Base-by-base conservation (phyloP, 1,140 invertebrate species). In the Bactericera cockerelli region DNA sequence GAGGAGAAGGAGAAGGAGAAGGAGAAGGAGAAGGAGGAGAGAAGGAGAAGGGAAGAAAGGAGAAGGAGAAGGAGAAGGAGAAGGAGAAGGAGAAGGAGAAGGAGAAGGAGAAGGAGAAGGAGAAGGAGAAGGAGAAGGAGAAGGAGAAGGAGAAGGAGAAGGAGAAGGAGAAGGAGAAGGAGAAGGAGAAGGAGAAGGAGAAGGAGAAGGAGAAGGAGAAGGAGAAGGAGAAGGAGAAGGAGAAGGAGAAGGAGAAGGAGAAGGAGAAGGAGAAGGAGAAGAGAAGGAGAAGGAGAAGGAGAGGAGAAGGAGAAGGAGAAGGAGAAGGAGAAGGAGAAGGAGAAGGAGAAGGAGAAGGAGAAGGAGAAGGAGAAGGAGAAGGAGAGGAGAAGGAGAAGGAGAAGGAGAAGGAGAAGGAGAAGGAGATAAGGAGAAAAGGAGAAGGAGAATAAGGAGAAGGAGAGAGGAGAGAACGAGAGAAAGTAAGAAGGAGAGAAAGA, bases 341-440 rank as follows among this genome's bases (percentile, higher is more conserved):
- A 10, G 19, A 19, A 2, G 21, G 19, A 10, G 19, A 19, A 10
- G 42, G 3, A 8, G 42, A 49, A 49, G 42, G 24, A 49, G 42
- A 49, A 49, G 42, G 24, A 49, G 42, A 25, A 10, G 33, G 55
- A 56, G 55, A 28, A 26, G 55, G 33, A 28, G 33, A 28, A 56
- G 55, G 19, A 28, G 19, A 28, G 33, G 55, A 56, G 55, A 56
- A 28, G 33, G 55, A 56, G 55, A 56, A 28, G 33, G 31, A 26
- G 55, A 19, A 38, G 26, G 26, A 58, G 26, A 58, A 38, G 49
- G 26, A 58, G 56, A 58, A 38, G 49, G 56, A 58, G 56, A 58
- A 38, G 49, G 56, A 58, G 56, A 58, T 25, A 26, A 3, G 58
- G 6, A 56, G n/a, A n/a, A n/a, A n/a, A n/a, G n/a, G n/a, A n/a